Conservation (phyloP, 1,140 invertebrate species). For the Arctopsyche grandis region DNA sequence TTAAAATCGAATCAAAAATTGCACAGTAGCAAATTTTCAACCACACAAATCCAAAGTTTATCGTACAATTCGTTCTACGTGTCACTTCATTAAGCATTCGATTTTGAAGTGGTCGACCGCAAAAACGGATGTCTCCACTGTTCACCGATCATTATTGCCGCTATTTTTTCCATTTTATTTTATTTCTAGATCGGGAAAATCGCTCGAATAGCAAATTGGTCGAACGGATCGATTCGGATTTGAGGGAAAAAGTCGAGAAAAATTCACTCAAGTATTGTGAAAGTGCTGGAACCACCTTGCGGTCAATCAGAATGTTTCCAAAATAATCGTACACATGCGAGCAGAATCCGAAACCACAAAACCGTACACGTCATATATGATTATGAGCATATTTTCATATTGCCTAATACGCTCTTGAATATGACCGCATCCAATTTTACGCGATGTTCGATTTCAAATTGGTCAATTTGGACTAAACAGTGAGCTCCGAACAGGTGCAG, state of each 20-base stretch:
- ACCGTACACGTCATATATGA: neutral
- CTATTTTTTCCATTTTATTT: neutral
- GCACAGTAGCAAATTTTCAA: neutral
- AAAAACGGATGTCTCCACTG: slow-evolving; percentile 29
- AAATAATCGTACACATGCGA: too few species aligned
- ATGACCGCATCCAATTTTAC: too few species aligned
- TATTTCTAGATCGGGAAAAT: neutral
- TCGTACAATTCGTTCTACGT: slow-evolving; percentile 26
- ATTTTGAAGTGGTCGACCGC: slow-evolving; percentile 21
- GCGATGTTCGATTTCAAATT: too few species aligned
- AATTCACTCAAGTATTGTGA: slow-evolving; percentile 27
- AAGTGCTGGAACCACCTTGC: slow-evolving; percentile 7
- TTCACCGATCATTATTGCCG: slow-evolving; percentile 21
- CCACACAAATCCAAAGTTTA: slow-evolving; percentile 1
- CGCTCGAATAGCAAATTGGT: slow-evolving; percentile 28
- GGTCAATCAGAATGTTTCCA: too few species aligned
- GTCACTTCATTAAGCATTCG: slow-evolving; percentile 35
- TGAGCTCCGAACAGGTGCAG: too few species aligned
- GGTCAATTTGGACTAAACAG: too few species aligned
- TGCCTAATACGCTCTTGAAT: too few species aligned
- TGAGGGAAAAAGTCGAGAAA: slow-evolving; percentile 26
- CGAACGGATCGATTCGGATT: slow-evolving; percentile 40
- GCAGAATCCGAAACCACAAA: neutral
- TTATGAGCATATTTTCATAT: neutral
- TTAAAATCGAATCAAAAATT: neutral